Evolutionary conservation across 2,888 invertebrate genomes (phyloP).

Genomic region (Malthinus flaveolus): DNA sequence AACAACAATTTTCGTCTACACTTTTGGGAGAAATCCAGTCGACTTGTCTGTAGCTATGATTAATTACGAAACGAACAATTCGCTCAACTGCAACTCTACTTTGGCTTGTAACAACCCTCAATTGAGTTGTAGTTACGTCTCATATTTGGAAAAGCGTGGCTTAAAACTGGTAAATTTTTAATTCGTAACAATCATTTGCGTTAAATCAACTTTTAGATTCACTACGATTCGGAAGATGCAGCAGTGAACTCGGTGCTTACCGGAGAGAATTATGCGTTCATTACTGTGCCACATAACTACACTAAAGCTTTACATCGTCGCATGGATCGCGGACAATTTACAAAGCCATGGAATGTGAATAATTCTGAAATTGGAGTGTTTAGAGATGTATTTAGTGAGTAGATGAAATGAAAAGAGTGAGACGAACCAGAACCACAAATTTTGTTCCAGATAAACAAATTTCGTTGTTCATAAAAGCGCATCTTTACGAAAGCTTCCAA

Average conservation of each 20-base stretch:
- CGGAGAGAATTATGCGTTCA: conserved; percentile 76
- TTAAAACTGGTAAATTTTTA: conserved; percentile 63
- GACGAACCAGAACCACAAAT: no score
- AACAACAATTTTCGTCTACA: conserved; percentile 83
- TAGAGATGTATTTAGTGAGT: conserved; percentile 84
- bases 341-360: conserved; percentile 61
- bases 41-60: conserved; percentile 78
- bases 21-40: conserved; percentile 82
- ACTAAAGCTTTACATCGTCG: conserved; percentile 65
- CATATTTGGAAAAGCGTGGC: conserved; percentile 68
- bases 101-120: conserved; percentile 62
- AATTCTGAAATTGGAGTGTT: conserved; percentile 70
- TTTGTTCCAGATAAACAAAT: conserved; percentile 73
- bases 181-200: neutral
- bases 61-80: conserved; percentile 69
- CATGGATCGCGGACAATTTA: conserved; percentile 55
- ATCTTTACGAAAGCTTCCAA: conserved; percentile 73
- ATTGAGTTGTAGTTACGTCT: conserved; percentile 79
- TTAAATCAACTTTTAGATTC: conserved; percentile 55
- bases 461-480: conserved; percentile 62
- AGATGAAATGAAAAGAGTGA: neutral
- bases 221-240: conserved; percentile 55
- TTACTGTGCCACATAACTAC: conserved; percentile 78
- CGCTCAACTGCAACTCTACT: conserved; percentile 40
- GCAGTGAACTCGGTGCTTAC: conserved; percentile 68